Percentiles rank a stretch among this genome's conserved stretches.
Evolutionary conservation across 1,140 invertebrate species (phyloP).

Genomic region (Musca vetustissima): DNA sequence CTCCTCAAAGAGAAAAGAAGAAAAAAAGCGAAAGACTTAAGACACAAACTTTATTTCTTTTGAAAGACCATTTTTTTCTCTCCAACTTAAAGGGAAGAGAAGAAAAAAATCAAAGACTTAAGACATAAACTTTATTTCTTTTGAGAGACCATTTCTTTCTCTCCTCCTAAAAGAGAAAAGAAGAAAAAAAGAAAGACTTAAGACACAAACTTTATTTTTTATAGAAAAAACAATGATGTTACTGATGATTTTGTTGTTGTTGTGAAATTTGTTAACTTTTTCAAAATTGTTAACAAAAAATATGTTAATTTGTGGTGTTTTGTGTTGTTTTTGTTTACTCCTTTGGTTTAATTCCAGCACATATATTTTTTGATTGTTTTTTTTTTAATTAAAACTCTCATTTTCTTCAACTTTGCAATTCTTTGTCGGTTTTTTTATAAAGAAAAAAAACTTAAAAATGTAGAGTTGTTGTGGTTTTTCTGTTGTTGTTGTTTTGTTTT

Average conservation of each 20-base stretch:
- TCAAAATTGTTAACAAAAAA: neutral
- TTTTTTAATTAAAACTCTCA: no score
- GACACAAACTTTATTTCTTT: no score
- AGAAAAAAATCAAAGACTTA: slow-evolving; percentile 50
- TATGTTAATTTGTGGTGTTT: slow-evolving; percentile 31
- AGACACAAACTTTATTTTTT: slow-evolving; percentile 35
- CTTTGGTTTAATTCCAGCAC: slow-evolving; percentile 56
- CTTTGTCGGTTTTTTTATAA: neutral
- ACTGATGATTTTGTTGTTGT: neutral
- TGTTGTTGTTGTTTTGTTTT: neutral
- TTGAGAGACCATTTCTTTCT: slow-evolving; percentile 7
- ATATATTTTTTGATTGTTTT: slow-evolving; percentile 24
- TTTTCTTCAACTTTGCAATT: slow-evolving; percentile 7
- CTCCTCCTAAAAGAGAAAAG: neutral
- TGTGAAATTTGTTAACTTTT: neutral
- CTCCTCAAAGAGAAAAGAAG: no score
- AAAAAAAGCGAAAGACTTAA: neutral
- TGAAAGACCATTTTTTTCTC: slow-evolving; percentile 10
- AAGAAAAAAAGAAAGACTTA: slow-evolving; percentile 49
- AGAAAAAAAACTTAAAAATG: slow-evolving; percentile 6
- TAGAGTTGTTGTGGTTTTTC: slow-evolving; percentile 4
- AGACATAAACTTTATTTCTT: slow-evolving; percentile 35
- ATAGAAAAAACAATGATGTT: no score
- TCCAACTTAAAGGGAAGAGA: no score
- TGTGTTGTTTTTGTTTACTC: no score